Conservation (phyloP, 2,888 invertebrate species). For the Platynereis dumerilii region DNA sequence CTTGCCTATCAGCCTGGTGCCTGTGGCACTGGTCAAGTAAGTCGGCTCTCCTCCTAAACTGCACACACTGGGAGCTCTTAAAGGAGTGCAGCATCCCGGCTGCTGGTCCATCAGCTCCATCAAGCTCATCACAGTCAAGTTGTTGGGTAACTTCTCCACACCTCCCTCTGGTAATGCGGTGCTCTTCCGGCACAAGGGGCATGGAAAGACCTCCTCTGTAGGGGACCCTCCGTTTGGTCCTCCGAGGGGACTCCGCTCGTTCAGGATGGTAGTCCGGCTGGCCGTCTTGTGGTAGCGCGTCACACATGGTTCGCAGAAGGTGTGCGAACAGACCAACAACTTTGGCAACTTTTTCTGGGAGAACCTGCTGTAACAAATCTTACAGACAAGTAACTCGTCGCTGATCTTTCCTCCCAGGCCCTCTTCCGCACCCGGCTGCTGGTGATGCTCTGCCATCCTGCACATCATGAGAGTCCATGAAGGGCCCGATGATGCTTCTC, state of each 20-base stretch:
- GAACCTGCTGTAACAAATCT: slow-evolving; percentile 27
- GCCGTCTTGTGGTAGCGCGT: background rate
- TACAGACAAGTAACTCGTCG: slow-evolving; percentile 30
- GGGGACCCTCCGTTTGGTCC: background rate
- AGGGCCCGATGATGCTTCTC: no score
- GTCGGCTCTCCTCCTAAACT: background rate
- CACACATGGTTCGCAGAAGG: slow-evolving; percentile 31
- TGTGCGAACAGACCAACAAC: slow-evolving; percentile 29
- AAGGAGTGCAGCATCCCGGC: background rate
- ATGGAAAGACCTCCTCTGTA: slow-evolving; percentile 16
- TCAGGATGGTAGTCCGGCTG: background rate
- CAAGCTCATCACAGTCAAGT: slow-evolving; percentile 27
- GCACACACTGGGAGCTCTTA: background rate
- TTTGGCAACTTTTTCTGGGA: slow-evolving; percentile 25
- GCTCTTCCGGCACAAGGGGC: slow-evolving; percentile 28
- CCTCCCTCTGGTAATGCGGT: slow-evolving; percentile 22
- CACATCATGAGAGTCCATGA: no score
- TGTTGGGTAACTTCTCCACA: slow-evolving; percentile 21
- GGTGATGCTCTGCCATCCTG: no score
- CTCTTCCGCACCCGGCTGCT: no score
- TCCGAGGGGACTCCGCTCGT: no score
- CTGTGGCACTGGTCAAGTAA: background rate
- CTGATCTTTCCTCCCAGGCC: slow-evolving; percentile 15
- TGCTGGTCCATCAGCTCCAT: slow-evolving; percentile 24
- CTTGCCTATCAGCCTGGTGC: background rate